Evolutionary conservation across 2,888 invertebrate species (phyloP).

Genomic region (Cremastinae sp.): DNA sequence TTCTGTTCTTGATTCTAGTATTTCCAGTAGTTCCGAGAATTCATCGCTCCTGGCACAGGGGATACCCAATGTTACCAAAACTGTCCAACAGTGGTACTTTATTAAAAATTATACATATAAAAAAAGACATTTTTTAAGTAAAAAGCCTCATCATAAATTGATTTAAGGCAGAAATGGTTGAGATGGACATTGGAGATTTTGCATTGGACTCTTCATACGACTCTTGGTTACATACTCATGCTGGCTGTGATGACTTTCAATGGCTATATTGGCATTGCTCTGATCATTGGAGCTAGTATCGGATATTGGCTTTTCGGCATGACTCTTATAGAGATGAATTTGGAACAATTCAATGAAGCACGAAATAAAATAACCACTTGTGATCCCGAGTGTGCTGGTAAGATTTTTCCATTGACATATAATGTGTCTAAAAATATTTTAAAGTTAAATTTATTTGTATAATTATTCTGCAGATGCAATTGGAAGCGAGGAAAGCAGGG

Average conservation of each 20-base stretch:
- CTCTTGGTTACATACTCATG: constrained; percentile 87
- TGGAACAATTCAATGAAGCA: constrained; percentile 80
- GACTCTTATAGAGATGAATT: constrained; percentile 81
- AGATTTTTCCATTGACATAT: constrained; percentile 5
- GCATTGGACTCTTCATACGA: constrained; percentile 83
- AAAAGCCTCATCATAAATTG: background rate
- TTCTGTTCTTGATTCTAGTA: constrained; percentile 74
- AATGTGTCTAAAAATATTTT: background rate
- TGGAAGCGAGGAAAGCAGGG: constrained; percentile 66
- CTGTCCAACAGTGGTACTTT: constrained; percentile 69
- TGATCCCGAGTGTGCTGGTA: constrained; percentile 74
- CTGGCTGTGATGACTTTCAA: constrained; percentile 88
- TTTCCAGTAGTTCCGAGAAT: constrained; percentile 79
- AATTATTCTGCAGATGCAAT: constrained; percentile 65
- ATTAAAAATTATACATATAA: background rate
- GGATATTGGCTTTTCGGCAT: constrained; percentile 84
- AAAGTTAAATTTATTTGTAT: no score
- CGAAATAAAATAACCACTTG: constrained; percentile 68
- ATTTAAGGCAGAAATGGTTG: constrained; percentile 71
- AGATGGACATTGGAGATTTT: constrained; percentile 81
- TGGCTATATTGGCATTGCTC: constrained; percentile 85
- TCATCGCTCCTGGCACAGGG: constrained; percentile 78
- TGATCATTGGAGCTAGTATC: constrained; percentile 84
- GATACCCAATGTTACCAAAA: constrained; percentile 62
- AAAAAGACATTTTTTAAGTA: background rate